These are phyloP conservation scores for Dasyurus viverrinus DNA, from an alignment of 2,113 vertebrate genomes.

Conservation along the genomic window DNA sequence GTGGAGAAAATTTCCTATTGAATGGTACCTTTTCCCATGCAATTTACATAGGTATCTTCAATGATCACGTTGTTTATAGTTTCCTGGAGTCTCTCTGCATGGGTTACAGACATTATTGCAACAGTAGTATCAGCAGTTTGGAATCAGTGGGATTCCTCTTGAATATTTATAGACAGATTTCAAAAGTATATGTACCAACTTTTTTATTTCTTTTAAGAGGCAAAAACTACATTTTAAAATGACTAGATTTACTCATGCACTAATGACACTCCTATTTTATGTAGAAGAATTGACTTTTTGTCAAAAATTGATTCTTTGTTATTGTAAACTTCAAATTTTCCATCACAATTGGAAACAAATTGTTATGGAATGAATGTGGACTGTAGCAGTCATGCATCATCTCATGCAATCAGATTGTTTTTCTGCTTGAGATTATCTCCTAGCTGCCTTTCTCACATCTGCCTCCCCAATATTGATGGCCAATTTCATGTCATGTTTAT, in stretches of 20 bases:
- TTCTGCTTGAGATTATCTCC: neutral
- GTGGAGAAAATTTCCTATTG: conserved; percentile 50
- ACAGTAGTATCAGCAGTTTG: conserved; percentile 69
- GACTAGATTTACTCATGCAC: conserved; percentile 31
- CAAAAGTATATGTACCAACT: conserved; percentile 60
- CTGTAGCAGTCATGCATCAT: neutral
- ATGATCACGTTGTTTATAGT: conserved; percentile 58
- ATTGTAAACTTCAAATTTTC: conserved; percentile 34
- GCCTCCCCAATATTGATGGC: neutral
- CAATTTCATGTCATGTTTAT: neutral
- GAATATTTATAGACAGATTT: conserved; percentile 75
- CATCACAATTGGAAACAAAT: neutral
- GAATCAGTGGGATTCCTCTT: conserved; percentile 51
- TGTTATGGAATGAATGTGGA: neutral
- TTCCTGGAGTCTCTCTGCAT: conserved; percentile 48
- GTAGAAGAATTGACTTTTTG: conserved; percentile 17
- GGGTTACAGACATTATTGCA: conserved; percentile 58
- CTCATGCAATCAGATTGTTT: neutral
- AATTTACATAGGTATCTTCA: conserved; percentile 71
- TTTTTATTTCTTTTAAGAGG: conserved; percentile 36
- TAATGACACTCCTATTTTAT: conserved; percentile 30
- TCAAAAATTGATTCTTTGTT: conserved; percentile 21
- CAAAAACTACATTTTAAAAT: conserved; percentile 44
- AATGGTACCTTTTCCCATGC: conserved; percentile 71
- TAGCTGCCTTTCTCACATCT: neutral